Percentiles rank a stretch among this genome's conserved stretches.
These are phyloP conservation scores for Drosophila kuntzei DNA, from an alignment of 2,888 invertebrate species.

Conservation along the genomic window DNA sequence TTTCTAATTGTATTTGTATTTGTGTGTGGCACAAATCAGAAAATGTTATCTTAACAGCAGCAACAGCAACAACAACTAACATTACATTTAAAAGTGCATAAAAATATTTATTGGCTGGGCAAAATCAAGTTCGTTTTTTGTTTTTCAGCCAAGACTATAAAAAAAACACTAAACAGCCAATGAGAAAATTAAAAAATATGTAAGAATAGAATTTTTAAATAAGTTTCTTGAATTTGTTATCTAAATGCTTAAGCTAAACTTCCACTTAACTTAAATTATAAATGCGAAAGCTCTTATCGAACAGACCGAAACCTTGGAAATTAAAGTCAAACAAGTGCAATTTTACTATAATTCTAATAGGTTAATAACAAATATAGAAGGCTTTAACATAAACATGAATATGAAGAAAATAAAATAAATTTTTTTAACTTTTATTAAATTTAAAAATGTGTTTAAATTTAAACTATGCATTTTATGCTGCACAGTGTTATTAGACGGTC, in stretches of 20 bases:
- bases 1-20: conserved; percentile 17
- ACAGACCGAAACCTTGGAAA: too few species aligned
- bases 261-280: too few species aligned
- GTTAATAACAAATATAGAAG: too few species aligned
- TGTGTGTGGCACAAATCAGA: conserved; percentile 67
- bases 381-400: not conserved
- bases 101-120: conserved; percentile 62
- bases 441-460: not conserved
- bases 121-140: conserved; percentile 62
- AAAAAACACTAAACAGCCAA: conserved; percentile 48
- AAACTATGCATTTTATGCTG: conserved; percentile 27
- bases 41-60: conserved; percentile 56
- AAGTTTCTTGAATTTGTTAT: too few species aligned
- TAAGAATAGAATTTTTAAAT: not conserved
- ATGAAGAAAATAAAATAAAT: not conserved
- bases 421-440: not conserved
- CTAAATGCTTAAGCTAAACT: too few species aligned
- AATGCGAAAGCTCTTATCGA: too few species aligned
- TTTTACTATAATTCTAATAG: too few species aligned
- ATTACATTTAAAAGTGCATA: conserved; percentile 77
- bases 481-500: conserved; percentile 54
- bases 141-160: conserved; percentile 53
- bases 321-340: too few species aligned
- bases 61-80: conserved; percentile 44
- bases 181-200: not conserved